Evolutionary conservation across 1,140 invertebrate species (phyloP), one percentile per base, ranked within the genome.

Genomic region (Drosophila kohkoa): DNA sequence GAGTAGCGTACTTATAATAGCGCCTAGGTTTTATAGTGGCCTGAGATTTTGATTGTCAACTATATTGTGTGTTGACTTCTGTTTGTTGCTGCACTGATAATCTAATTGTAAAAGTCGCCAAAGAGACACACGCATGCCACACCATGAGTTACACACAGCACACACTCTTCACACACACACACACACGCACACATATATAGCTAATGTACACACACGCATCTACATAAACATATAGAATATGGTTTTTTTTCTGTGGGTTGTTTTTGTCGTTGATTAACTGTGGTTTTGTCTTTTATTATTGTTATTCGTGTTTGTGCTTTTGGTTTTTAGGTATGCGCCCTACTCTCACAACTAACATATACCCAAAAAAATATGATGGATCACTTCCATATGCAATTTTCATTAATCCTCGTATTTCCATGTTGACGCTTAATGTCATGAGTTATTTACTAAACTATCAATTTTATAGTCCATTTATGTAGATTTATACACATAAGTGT

Each of bases 371-470:
- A 89, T 74, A 82, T 91, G 88, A 91, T 91, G 88, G 88, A 91
- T 91, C 76, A 91, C 88, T 91, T 91, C 88, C 88, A 82, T 78
- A 75, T 88, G 88, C 81, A 91, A 91, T 91, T 91, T 91, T 82
- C 83, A 79, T 88, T 90, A 91, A 90, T 88, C 7, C 35, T 38
- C 35, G 35, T 38, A 74, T 75, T 71, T 76, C 32, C 80, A 58
- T 66, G 52, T 66, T 28, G 45, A 43, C 73, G 49, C 69, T 68
- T 83, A 38, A 80, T 85, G 65, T 52, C 74, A 74, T 77, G 74
- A 83, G 74, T 77, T 74, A 65, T 57, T 57, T 57, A 13, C 20
- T 28, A 59, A 59, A 45, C 57, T 30, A 59, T 45, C 16, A 59
- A 16, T 16, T 59, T 45, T 59, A 28, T 45, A 46, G 41, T 59